These are phyloP conservation scores for Phyllotreta cruciferae DNA, from an alignment of 2,888 invertebrate genomes.

Conservation along the genomic window DNA sequence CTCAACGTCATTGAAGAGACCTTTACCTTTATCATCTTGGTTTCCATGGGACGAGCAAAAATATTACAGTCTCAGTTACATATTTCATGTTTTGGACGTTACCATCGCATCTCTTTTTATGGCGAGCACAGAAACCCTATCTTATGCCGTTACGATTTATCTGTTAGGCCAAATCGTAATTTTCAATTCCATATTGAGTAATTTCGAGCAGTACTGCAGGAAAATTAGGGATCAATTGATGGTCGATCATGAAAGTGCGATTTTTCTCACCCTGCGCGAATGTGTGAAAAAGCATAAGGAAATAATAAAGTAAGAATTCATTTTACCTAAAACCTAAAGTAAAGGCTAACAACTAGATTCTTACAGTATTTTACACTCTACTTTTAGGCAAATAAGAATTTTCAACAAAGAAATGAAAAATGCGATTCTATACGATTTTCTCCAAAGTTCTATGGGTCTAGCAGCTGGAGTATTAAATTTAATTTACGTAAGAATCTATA, in stretches of 20 bases:
- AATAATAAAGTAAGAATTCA: slow-evolving; percentile 33
- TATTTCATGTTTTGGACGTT: slow-evolving; percentile 39
- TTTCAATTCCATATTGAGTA: slow-evolving; percentile 35
- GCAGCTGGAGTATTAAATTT: slow-evolving; percentile 41
- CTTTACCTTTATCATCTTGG: slow-evolving; percentile 43
- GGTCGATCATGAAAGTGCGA: slow-evolving; percentile 28
- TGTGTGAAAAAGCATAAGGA: slow-evolving; percentile 35
- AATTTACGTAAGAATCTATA: slow-evolving; percentile 36
- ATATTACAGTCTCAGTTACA: slow-evolving; percentile 35
- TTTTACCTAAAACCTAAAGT: no score
- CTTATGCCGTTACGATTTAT: slow-evolving; percentile 41
- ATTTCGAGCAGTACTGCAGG: slow-evolving; percentile 36
- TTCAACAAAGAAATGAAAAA: slow-evolving; percentile 43
- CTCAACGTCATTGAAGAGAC: slow-evolving; percentile 31
- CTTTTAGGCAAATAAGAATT: slow-evolving; percentile 40
- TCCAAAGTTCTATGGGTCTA: slow-evolving; percentile 44
- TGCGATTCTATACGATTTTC: slow-evolving; percentile 43
- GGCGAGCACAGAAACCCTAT: slow-evolving; percentile 41
- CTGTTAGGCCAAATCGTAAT: slow-evolving; percentile 42
- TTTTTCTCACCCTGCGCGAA: slow-evolving; percentile 32
- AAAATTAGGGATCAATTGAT: slow-evolving; percentile 3
- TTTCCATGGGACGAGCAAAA: slow-evolving; percentile 42
- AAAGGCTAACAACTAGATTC: neutral
- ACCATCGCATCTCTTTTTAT: slow-evolving; percentile 40
- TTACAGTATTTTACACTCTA: neutral